Percentiles rank a stretch among this genome's conserved stretches.
Conservation (phyloP, 1,140 invertebrate species). For the Drosophila repleta region DNA sequence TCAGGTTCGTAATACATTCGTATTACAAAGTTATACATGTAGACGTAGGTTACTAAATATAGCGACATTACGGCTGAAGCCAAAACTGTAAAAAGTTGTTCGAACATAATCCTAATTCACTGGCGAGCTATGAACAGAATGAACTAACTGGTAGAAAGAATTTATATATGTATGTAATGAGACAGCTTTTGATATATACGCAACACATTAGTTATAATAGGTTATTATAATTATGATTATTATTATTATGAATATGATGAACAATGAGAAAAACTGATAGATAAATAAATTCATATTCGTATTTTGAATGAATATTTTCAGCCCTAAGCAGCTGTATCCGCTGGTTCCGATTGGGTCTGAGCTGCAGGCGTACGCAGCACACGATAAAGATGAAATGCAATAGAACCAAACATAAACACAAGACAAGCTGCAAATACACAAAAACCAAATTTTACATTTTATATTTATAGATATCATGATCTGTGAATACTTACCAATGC, state of each 20-base stretch:
- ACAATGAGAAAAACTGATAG: not conserved
- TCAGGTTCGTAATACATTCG: not conserved
- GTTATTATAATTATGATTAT: not conserved
- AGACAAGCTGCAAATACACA: not conserved
- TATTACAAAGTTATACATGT: not conserved
- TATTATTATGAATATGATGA: not conserved
- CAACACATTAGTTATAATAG: not conserved
- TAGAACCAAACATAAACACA: not conserved
- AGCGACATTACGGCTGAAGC: not conserved
- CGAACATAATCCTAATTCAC: not conserved
- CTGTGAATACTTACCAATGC: constrained; percentile 7
- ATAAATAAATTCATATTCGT: not conserved
- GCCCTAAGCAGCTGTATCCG: constrained; percentile 2
- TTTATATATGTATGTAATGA: no score
- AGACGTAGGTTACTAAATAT: not conserved
- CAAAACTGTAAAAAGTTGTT: not conserved
- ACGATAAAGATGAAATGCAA: constrained; percentile 8
- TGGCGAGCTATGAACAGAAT: no score
- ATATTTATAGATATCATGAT: not conserved
- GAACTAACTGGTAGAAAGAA: no score
- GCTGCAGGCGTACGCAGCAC: not conserved
- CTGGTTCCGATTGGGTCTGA: not conserved
- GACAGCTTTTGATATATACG: not conserved
- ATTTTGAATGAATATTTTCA: no score
- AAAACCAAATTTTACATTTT: not conserved